Evolutionary conservation across 1,140 invertebrate genomes (phyloP), one percentile per base, ranked within the genome.

Genomic region (Lepidurus packardi): DNA sequence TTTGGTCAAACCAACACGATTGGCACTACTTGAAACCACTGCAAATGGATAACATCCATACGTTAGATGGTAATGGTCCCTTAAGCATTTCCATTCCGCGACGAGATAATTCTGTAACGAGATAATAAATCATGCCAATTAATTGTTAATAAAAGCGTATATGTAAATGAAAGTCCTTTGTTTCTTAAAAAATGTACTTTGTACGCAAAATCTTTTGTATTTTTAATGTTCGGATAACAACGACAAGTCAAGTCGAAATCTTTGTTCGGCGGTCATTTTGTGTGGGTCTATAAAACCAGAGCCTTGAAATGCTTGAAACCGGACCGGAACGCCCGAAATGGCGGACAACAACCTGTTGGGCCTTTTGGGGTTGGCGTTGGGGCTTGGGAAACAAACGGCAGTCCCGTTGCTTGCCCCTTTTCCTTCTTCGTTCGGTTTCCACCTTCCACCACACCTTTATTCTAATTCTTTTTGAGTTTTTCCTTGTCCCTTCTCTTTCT

Each of bases 341-440:
- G 53, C 53, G 53, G 45, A 47, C 45, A 65, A 65, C 53, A 65
- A 65, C 53, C 53, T 65, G 53, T 65, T 65, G 53, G 53, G 53
- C 34, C 34, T 34, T 34, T 34, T 34, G 21, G 53, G 53, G 7
- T n/a, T 47, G 21, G 53, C 13, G 21, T 13, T 13, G 53, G 21
- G 9, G 53, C 53, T 65, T 65, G 53, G 53, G 53, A 65, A 65
- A 65, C 53, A 65, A 65, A 21, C 53, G 53, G 53, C 53, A 65
- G 53, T 65, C 53, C 53, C 53, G 53, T 65, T 65, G 53, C 53
- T 65, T 65, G 53, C 53, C 53, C 53, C 53, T 65, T 65, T 65
- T 65, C 53, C 53, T 7, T 65, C 21, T 65, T 65, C 53, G 53
- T 65, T 21, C 53, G 21, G 45, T 47, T 47, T 34, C 13, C 53